phyloP scores from a whole-genome alignment of 2,113 vertebrate genomes.

The Hippocampus abdominalis region DNA sequence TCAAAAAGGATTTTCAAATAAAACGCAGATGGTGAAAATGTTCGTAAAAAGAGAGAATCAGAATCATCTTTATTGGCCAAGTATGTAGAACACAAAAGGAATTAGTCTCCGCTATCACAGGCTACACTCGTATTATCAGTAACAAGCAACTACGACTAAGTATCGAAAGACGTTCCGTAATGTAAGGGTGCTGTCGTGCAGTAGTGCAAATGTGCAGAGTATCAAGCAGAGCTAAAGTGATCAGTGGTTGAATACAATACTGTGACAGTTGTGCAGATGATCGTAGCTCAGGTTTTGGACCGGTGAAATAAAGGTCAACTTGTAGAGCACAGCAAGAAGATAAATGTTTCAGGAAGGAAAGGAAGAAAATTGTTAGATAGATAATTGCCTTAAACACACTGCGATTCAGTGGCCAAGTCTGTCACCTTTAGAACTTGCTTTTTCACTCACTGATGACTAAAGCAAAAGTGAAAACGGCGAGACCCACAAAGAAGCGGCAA shows the following conservation, averaged over 20 bases:
- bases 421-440: neutral
- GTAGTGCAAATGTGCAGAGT: too few relatives aligned
- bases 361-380: neutral
- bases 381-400: neutral
- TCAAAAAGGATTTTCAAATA: slow-evolving; percentile 23
- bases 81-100: too few relatives aligned
- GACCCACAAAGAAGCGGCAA: neutral
- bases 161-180: too few relatives aligned
- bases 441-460: neutral
- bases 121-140: too few relatives aligned
- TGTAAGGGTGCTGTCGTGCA: too few relatives aligned
- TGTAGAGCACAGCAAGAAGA: neutral
- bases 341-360: neutral
- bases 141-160: too few relatives aligned
- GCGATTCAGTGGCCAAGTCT: neutral
- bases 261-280: too few relatives aligned
- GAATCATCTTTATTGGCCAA: too few relatives aligned
- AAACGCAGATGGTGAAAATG: slow-evolving; percentile 5
- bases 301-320: too few relatives aligned
- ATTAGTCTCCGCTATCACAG: too few relatives aligned
- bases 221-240: too few relatives aligned
- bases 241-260: too few relatives aligned
- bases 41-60: neutral
- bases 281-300: neutral
- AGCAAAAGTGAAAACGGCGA: neutral